Evolutionary conservation across 2,888 invertebrate genomes (phyloP), one percentile per base, ranked within the genome.

Genomic region (Nesidiocoris tenuis): DNA sequence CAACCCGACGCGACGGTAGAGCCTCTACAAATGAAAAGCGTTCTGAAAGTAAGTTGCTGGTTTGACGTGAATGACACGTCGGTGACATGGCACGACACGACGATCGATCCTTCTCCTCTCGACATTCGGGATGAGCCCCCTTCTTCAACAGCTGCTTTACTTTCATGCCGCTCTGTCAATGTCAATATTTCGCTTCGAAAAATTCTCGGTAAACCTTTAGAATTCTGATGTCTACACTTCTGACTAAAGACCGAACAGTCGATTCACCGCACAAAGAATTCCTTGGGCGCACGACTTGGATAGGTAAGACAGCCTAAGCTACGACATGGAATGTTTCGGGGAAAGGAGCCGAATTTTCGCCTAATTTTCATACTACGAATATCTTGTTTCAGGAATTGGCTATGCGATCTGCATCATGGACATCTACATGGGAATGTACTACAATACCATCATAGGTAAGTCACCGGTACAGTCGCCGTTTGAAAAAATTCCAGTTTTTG

Each of bases 341-440:
- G n/a, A n/a, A n/a, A n/a, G n/a, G n/a, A n/a, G n/a, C n/a, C n/a
- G n/a, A n/a, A n/a, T n/a, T n/a, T n/a, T n/a, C n/a, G n/a, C n/a
- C n/a, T n/a, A n/a, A n/a, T n/a, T n/a, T n/a, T n/a, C n/a, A n/a
- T n/a, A n/a, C n/a, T n/a, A n/a, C n/a, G n/a, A n/a, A n/a, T n/a
- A n/a, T 24, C 54, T 2, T 74, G 78, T 82, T 84, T 16, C 85
- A 96, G 96, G 97, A 80, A 92, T 97, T 71, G 97, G 97, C 72
- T 96, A 96, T 86, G 95, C 96, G 9, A 97, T 97, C 83, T 96
- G 96, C 84, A 88, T 97, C 83, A 94, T 97, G 81, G 96, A 96
- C 85, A 89, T 96, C 83, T 97, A 96, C 86, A 92, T 92, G 90
- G 94, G 94, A 81, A 96, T 96, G 92, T 96, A 95, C 86, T 97